These are phyloP conservation scores for Reticulitermes speratus DNA, from an alignment of 1,140 invertebrate species.

Conservation along the genomic window DNA sequence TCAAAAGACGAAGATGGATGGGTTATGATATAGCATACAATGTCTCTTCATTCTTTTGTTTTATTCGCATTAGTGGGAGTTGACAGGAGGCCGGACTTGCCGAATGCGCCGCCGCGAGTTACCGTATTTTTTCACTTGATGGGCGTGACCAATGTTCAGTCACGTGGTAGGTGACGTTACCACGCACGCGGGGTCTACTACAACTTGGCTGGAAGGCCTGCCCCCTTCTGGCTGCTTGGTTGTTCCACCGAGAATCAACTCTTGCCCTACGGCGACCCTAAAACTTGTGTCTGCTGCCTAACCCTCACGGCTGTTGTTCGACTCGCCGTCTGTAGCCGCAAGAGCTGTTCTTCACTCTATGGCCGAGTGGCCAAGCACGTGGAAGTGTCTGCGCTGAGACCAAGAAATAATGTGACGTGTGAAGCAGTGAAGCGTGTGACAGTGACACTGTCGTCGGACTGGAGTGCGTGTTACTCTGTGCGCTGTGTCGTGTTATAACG, in stretches of 20 bases:
- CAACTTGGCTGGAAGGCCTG: background rate
- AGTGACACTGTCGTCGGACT: background rate
- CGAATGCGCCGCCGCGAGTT: background rate
- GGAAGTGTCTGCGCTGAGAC: background rate
- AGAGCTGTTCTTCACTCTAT: background rate
- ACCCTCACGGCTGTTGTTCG: too few relatives aligned
- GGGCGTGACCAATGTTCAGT: background rate
- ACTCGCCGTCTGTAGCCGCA: background rate
- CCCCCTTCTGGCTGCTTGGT: background rate
- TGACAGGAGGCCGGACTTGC: background rate
- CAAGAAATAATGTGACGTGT: background rate
- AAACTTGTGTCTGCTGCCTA: background rate
- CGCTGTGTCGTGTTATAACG: too few relatives aligned
- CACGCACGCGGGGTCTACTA: background rate
- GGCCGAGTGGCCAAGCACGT: background rate
- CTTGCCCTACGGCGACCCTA: background rate
- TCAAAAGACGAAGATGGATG: background rate
- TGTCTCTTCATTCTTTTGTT: background rate
- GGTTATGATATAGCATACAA: background rate
- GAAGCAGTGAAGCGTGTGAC: background rate
- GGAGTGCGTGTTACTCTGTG: too few relatives aligned
- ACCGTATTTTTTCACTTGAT: background rate
- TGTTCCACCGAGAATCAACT: background rate
- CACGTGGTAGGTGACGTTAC: constrained; percentile 12
- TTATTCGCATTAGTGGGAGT: constrained; percentile 5